Evolutionary conservation across 2,888 invertebrate species (phyloP).

Genomic region (Nemotelus nigrinus): DNA sequence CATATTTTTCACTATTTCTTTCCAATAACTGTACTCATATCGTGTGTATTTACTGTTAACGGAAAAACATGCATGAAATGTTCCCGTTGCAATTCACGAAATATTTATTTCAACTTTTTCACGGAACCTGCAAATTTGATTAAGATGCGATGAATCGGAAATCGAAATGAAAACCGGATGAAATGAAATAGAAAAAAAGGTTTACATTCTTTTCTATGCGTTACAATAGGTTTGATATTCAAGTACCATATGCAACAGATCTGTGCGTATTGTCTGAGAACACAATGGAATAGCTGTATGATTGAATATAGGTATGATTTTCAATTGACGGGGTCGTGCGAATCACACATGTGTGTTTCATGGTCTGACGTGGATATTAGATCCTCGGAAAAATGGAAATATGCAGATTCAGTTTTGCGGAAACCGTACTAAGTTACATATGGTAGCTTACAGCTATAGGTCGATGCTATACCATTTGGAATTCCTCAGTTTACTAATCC

Average conservation of each 20-base stretch:
- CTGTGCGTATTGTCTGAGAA: neutral
- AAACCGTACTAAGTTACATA: no score
- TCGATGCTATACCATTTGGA: no score
- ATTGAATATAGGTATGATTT: neutral
- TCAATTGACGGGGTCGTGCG: neutral
- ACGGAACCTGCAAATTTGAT: conserved; percentile 6
- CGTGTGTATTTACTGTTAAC: no score
- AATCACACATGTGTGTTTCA: neutral
- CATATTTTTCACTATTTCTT: neutral
- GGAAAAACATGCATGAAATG: no score
- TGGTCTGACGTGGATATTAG: neutral
- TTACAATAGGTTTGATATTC: neutral
- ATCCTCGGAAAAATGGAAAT: neutral
- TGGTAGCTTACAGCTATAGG: no score
- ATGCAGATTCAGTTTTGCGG: no score
- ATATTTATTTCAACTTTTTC: neutral
- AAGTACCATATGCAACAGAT: neutral
- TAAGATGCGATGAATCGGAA: conserved; percentile 34
- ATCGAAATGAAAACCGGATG: conserved; percentile 34
- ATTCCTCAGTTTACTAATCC: no score
- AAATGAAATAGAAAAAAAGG: conserved; percentile 25
- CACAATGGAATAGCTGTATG: neutral
- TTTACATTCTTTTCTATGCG: conserved; percentile 9
- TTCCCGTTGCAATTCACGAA: neutral
- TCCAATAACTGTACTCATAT: neutral